Conservation (phyloP, 1,140 invertebrate genomes). For the Dendrolimus punctatus region DNA sequence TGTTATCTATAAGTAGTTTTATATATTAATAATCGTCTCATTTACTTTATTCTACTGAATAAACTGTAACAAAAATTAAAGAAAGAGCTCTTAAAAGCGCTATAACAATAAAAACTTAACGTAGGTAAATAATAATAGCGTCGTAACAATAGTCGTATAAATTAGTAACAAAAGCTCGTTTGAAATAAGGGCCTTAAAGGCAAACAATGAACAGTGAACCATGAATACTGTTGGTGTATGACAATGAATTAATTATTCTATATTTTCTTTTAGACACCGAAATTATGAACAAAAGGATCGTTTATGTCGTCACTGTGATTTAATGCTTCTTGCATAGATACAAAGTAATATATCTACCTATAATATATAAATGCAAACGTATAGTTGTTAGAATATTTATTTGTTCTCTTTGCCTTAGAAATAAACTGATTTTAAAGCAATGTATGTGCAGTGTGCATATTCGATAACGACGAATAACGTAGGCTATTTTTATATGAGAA, state of each 20-base stretch:
- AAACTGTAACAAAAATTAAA: conserved; percentile 1
- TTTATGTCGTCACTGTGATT: neutral
- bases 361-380: too few species aligned
- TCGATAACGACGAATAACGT: too few species aligned
- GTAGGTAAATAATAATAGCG: conserved; percentile 9
- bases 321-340: too few species aligned
- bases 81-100: conserved; percentile 7
- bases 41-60: too few species aligned
- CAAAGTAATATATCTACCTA: too few species aligned
- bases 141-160: conserved; percentile 16
- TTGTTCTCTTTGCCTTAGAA: too few species aligned
- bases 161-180: conserved; percentile 19
- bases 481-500: too few species aligned
- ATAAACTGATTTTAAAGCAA: too few species aligned
- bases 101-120: conserved; percentile 11
- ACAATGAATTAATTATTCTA: conserved; percentile 9
- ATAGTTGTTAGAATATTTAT: too few species aligned
- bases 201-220: conserved; percentile 16
- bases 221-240: conserved; percentile 2
- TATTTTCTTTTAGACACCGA: conserved; percentile 8
- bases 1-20: neutral
- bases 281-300: conserved; percentile 4
- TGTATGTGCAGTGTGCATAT: too few species aligned
- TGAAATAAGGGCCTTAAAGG: conserved; percentile 9
- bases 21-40: too few species aligned